Percentiles rank a stretch among this genome's conserved stretches.
Conservation (phyloP, 2,888 invertebrate species). For the Tridacna crocea region DNA sequence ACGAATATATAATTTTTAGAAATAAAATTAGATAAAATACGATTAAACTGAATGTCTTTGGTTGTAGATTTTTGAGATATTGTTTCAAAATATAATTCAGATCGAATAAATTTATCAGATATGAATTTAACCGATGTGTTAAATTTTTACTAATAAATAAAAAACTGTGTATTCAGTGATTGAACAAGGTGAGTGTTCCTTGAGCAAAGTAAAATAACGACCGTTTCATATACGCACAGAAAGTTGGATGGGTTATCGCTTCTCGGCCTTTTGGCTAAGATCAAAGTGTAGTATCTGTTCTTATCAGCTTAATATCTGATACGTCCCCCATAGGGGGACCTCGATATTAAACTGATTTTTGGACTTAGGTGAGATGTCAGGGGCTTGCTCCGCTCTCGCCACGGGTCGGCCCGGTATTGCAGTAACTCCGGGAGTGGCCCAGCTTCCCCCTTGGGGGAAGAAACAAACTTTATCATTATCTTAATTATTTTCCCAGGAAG, state of each 20-base stretch:
- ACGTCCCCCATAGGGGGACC: slow-evolving; percentile 85
- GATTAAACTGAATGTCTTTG: too few species aligned
- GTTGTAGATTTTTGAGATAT: too few species aligned
- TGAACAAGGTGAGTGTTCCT: background rate
- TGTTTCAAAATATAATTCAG: too few species aligned
- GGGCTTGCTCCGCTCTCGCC: slow-evolving; percentile 89
- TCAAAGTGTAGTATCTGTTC: slow-evolving; percentile 86
- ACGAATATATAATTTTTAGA: too few species aligned
- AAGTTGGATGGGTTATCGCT: background rate
- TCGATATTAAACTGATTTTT: slow-evolving; percentile 82
- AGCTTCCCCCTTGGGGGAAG: slow-evolving; percentile 63
- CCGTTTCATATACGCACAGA: background rate
- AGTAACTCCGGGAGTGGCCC: slow-evolving; percentile 87
- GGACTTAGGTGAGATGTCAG: slow-evolving; percentile 80
- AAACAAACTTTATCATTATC: slow-evolving; percentile 25
- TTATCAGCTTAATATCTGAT: slow-evolving; percentile 90
- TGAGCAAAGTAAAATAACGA: background rate
- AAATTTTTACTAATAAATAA: too few species aligned
- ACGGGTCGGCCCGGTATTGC: slow-evolving; percentile 89
- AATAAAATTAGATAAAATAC: too few species aligned
- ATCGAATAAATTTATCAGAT: too few species aligned
- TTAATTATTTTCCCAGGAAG: background rate
- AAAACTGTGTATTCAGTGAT: too few species aligned
- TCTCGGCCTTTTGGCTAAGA: slow-evolving; percentile 72
- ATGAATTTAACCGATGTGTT: too few species aligned